Base-by-base conservation (phyloP, 2,797 vertebrate species). In the Scleropages formosus region DNA sequence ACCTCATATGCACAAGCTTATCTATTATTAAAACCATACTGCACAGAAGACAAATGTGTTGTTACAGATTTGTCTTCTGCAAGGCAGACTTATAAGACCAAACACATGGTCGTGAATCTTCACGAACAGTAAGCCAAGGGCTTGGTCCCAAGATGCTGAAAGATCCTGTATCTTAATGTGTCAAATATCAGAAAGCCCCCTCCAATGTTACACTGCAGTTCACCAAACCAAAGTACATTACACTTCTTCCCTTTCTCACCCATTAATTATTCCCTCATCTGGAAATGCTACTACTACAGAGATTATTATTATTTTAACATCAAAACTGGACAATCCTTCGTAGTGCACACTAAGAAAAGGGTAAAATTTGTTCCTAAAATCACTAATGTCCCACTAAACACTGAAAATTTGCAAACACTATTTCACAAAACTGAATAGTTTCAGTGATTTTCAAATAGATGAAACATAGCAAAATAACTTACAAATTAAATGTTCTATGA, bases 11-110 rank as follows among this genome's bases (percentile, higher is more conserved):
- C 18, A 22, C 12, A 26, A 26, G 46, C n/a, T 26, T 68, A 26
- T 69, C 22, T 20, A 51, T 53, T 69, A 69, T 69, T 69, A 69
- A 69, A 69, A 69, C n/a, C 22, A 53, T 24, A 69, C 39, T 39
- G 31, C 31, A 39, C 31, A 39, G 6, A 39, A 39, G 31, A 39
- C 31, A 39, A 39, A 39, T 39, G 31, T 39, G 31, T 6, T 39
- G 6, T 39, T 39, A 39, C n/a, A 26, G 10, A 24, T 16, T 53
- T 53, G 22, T 20, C 18, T 69, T 49, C 24, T 53, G 13, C 18
- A 13, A 69, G 22, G 11, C 47, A 53, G 20, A 24, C 46, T 13
- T 24, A 16, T 13, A 12, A 51, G 49, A 22, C 47, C 18, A 67
- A 67, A 69, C 31, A 39, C 69, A 20, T 24, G 44, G 4, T 67